A percentile compares a stretch with the other conserved stretches of the same genome.
Conservation (phyloP, 2,888 invertebrate species). For the Acrocera orbiculus region DNA sequence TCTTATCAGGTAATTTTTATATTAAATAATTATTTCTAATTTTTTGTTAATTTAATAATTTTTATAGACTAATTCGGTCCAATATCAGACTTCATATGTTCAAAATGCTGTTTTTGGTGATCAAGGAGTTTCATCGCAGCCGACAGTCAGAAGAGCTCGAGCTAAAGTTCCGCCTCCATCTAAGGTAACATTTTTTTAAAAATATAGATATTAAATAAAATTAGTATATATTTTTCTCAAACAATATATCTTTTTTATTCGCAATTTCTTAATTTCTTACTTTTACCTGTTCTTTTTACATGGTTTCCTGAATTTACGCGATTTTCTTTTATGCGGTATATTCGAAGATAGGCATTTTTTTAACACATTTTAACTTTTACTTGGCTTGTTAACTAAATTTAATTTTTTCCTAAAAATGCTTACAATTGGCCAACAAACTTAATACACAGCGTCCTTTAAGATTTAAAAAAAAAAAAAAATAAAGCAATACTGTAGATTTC, state of each 20-base stretch:
- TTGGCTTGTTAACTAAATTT: too few species aligned
- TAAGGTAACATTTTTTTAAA: conserved; percentile 37
- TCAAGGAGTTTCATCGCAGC: conserved; percentile 17
- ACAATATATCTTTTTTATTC: conserved; percentile 7
- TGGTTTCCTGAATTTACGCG: too few species aligned
- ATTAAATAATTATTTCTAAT: not conserved
- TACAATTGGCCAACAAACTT: too few species aligned
- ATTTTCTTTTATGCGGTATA: too few species aligned
- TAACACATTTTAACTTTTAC: too few species aligned
- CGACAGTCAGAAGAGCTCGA: conserved; percentile 38
- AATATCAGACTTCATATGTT: conserved; percentile 26
- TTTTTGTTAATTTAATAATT: conserved; percentile 1
- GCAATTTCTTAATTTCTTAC: conserved; percentile 1
- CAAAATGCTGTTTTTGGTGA: conserved; percentile 24
- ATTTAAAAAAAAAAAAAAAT: too few species aligned
- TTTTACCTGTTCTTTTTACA: too few species aligned
- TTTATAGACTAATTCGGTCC: conserved; percentile 18
- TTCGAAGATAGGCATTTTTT: too few species aligned
- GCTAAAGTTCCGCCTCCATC: conserved; percentile 70
- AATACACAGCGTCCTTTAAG: too few species aligned
- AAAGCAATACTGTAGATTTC: too few species aligned
- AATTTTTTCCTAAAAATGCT: too few species aligned
- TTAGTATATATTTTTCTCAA: not conserved
- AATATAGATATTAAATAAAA: not conserved
- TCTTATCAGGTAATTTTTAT: conserved; percentile 9